These are phyloP conservation scores for Arge pagana DNA, from an alignment of 2,888 invertebrate genomes.

Conservation along the genomic window DNA sequence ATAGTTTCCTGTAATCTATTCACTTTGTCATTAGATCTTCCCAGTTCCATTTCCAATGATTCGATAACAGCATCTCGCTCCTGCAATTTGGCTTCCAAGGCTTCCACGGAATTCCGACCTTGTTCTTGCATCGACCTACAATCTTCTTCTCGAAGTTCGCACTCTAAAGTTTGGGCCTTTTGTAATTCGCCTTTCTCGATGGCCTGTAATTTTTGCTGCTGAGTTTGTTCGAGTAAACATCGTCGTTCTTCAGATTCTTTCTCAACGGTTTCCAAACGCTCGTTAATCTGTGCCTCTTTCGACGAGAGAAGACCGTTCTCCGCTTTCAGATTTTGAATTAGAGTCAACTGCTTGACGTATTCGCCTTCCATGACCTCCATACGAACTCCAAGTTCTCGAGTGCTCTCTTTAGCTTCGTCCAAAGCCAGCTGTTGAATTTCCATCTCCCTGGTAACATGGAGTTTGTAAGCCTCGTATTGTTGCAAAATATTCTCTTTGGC, in stretches of 20 bases:
- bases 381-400: slow-evolving; percentile 50
- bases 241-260: slow-evolving; percentile 48
- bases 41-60: slow-evolving; percentile 70
- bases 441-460: slow-evolving; percentile 26
- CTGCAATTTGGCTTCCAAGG: slow-evolving; percentile 71
- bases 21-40: slow-evolving; percentile 67
- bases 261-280: slow-evolving; percentile 47
- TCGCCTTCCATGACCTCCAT: slow-evolving; percentile 54
- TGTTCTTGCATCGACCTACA: slow-evolving; percentile 30
- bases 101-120: slow-evolving; percentile 47
- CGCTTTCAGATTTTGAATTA: slow-evolving; percentile 46
- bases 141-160: slow-evolving; percentile 5
- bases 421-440: slow-evolving; percentile 40
- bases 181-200: slow-evolving; percentile 14
- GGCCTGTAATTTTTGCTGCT: neutral
- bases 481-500: slow-evolving; percentile 25
- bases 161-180: slow-evolving; percentile 8
- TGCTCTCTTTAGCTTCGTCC: slow-evolving; percentile 50
- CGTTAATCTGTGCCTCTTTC: slow-evolving; percentile 55
- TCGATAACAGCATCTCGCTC: slow-evolving; percentile 77
- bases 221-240: slow-evolving; percentile 38
- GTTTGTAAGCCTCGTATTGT: slow-evolving; percentile 34
- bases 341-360: slow-evolving; percentile 47
- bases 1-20: slow-evolving; percentile 71
- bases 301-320: slow-evolving; percentile 49